Evolutionary conservation across 2,888 invertebrate genomes (phyloP).

Genomic region (Portevinia maculata): DNA sequence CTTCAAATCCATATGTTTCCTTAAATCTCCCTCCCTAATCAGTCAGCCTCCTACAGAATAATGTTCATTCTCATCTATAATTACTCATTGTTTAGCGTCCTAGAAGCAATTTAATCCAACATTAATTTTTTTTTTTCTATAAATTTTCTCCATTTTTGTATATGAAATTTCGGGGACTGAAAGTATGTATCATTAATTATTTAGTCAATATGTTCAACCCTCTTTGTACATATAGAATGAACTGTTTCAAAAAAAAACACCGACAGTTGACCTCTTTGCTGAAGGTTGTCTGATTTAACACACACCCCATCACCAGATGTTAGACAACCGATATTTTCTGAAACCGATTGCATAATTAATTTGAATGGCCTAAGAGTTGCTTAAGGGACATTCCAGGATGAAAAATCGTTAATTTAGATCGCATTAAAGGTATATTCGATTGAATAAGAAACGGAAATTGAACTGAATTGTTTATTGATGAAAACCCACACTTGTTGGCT

Average conservation of each 20-base stretch:
- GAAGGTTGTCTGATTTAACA: constrained; percentile 19
- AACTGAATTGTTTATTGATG: constrained; percentile 28
- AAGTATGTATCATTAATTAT: constrained; percentile 38
- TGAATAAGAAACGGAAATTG: constrained; percentile 19
- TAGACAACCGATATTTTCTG: constrained; percentile 18
- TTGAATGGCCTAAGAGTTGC: constrained; percentile 31
- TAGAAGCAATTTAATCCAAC: background rate
- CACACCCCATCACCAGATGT: constrained; percentile 2
- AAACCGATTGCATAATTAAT: constrained; percentile 49
- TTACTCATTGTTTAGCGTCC: constrained; percentile 27
- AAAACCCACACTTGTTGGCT: background rate
- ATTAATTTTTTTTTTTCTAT: background rate
- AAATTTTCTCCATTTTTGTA: background rate
- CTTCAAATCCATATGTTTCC: background rate
- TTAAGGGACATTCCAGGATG: constrained; percentile 30
- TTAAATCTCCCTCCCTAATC: constrained; percentile 2
- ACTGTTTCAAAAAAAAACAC: background rate
- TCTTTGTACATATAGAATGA: background rate
- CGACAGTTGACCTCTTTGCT: constrained; percentile 1
- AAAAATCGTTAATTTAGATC: constrained; percentile 4
- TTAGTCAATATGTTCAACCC: constrained; percentile 15
- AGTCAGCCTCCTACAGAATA: background rate
- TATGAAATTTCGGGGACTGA: background rate
- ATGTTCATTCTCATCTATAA: constrained; percentile 6
- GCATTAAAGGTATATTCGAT: constrained; percentile 8